Percentiles rank a stretch among this genome's conserved stretches.
Conservation (phyloP, 2,113 vertebrate species). For the Trichomycterus rosablanca region DNA sequence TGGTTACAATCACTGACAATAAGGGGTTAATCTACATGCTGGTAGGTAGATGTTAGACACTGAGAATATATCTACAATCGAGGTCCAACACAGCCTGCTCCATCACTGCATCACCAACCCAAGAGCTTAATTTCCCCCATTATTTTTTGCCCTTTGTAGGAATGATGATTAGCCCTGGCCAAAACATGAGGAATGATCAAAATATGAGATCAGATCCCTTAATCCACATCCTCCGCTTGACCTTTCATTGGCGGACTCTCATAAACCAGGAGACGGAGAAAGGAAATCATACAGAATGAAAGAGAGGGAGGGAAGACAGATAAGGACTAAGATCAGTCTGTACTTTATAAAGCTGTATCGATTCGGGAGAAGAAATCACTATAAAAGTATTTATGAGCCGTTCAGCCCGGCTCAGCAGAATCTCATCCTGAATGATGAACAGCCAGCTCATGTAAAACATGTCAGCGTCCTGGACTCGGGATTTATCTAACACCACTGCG, state of each 20-base stretch:
- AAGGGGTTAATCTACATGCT: too few relatives aligned
- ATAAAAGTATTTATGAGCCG: constrained; percentile 16
- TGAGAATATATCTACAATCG: too few relatives aligned
- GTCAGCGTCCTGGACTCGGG: background rate
- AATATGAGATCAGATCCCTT: background rate
- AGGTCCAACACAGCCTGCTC: too few relatives aligned
- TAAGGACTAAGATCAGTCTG: constrained; percentile 17
- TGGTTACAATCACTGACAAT: too few relatives aligned
- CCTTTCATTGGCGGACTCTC: background rate
- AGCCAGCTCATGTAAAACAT: constrained; percentile 13
- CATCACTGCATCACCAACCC: too few relatives aligned
- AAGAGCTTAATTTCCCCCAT: background rate
- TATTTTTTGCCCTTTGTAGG: too few relatives aligned
- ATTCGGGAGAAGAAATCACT: constrained; percentile 27
- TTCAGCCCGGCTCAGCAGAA: constrained; percentile 36
- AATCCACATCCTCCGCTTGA: background rate
- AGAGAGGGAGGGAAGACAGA: constrained; percentile 5
- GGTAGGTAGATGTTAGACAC: too few relatives aligned
- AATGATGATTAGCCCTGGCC: background rate
- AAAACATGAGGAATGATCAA: background rate
- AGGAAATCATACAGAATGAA: background rate
- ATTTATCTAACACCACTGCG: constrained; percentile 22
- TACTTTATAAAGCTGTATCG: constrained; percentile 36
- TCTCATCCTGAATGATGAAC: constrained; percentile 25
- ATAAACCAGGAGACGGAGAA: background rate